Evolutionary conservation across 92 coral and sea anemone genomes (phyloP).

Genomic region (Paragorgia papillata): DNA sequence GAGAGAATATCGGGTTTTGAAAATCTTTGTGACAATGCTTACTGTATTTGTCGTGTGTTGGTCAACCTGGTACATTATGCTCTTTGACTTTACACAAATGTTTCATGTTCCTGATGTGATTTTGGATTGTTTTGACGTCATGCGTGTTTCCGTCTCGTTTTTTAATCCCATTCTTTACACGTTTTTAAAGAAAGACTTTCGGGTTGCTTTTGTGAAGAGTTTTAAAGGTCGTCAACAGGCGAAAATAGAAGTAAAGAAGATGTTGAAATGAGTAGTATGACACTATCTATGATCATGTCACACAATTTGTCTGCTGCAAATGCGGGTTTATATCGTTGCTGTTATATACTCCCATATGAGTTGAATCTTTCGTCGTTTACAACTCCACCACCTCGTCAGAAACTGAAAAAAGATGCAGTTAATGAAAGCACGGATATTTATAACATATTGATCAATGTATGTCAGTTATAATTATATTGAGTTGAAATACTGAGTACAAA

Average conservation of each 20-base stretch:
- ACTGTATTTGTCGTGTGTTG: slow-evolving; percentile 18
- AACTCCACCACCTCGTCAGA: too few relatives aligned
- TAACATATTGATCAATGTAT: too few relatives aligned
- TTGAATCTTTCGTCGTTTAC: too few relatives aligned
- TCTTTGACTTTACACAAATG: slow-evolving; percentile 3
- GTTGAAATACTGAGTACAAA: too few relatives aligned
- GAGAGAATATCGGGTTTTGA: slow-evolving; percentile 25
- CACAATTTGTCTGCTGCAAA: too few relatives aligned
- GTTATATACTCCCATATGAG: too few relatives aligned
- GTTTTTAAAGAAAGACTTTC: slow-evolving; percentile 36
- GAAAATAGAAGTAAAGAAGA: background rate
- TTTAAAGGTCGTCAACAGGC: background rate
- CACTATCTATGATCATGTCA: too few relatives aligned
- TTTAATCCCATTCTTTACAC: slow-evolving; percentile 36
- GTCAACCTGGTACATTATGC: slow-evolving; percentile 41
- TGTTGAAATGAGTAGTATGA: background rate
- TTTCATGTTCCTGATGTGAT: slow-evolving; percentile 8
- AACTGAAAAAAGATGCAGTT: too few relatives aligned
- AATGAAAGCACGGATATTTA: too few relatives aligned
- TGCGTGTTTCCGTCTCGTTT: slow-evolving; percentile 35
- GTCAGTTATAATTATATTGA: too few relatives aligned
- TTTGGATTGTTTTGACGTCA: slow-evolving; percentile 34
- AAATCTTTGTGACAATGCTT: slow-evolving; percentile 32
- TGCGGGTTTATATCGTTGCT: too few relatives aligned
- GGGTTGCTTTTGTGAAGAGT: slow-evolving; percentile 24